Evolutionary conservation across 2,888 invertebrate species (phyloP), one percentile per base, ranked within the genome.

Genomic region (Agonopterix alstromeriana): DNA sequence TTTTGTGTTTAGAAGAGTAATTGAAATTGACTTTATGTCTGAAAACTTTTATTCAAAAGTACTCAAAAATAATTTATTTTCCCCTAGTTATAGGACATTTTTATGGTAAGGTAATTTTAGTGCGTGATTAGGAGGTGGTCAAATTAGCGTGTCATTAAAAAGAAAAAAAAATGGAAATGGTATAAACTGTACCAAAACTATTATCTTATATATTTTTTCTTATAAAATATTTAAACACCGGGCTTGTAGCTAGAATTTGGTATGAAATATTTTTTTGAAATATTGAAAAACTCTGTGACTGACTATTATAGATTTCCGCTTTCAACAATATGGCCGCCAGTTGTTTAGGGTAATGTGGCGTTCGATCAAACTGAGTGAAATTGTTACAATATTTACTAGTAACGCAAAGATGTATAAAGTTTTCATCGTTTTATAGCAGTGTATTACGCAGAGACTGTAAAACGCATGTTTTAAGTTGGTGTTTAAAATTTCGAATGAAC

Each of bases 271-370:
- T 53, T 49, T 48, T 14, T 42, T 44, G 47, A 52, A 38, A 41
- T 53, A 45, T 49, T 47, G 36, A 57, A 63, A 58, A 58, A 62
- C 56, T 56, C 52, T 62, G 60, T 60, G 60, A 53, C 56, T 67
- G 68, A 68, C 65, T 71, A 65, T 63, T 70, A 61, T 57, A 66
- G 67, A 65, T 76, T 82, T 85, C 83, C 75, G 82, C 73, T 81
- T 80, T 80, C 75, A 81, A 78, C 83, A 88, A 88, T 83, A 89
- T 89, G 88, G 89, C 89, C 81, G 86, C 86, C 84, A 84, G 85
- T 88, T 85, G 86, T 87, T 88, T 86, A 83, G 86, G 85, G 87
- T 88, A 88, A 88, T 88, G 88, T 87, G 88, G 88, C 87, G 87
- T 88, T 86, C 79, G 79, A 84, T 79, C 79, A 84, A 84, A 82